Percentiles rank a stretch among this genome's conserved stretches.
phyloP scores from a whole-genome alignment of 2,888 invertebrate genomes.

The Pachycephus smyrnensis region DNA sequence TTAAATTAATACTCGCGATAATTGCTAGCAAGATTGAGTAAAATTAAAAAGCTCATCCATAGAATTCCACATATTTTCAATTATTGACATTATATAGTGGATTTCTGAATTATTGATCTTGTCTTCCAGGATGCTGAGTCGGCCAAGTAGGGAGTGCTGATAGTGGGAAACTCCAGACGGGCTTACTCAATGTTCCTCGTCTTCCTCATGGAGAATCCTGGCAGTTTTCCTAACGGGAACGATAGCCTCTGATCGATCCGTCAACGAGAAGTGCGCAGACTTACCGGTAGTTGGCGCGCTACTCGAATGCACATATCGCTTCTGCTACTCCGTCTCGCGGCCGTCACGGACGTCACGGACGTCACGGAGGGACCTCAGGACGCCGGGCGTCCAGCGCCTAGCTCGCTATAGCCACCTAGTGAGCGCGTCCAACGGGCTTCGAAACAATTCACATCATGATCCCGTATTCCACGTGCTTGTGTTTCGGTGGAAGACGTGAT shows the following conservation, averaged over 20 bases:
- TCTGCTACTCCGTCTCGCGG: slow-evolving; percentile 18
- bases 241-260: background rate
- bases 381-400: slow-evolving; percentile 16
- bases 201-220: too few species aligned
- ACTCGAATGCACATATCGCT: slow-evolving; percentile 14
- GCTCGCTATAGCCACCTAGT: slow-evolving; percentile 22
- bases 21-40: too few species aligned
- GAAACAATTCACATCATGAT: slow-evolving; percentile 43
- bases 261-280: slow-evolving; percentile 1
- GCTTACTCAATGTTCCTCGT: too few species aligned
- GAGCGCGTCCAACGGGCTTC: slow-evolving; percentile 22
- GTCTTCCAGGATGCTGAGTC: too few species aligned
- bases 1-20: too few species aligned
- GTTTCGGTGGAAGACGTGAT: slow-evolving; percentile 45
- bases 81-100: too few species aligned
- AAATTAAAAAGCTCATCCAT: too few species aligned
- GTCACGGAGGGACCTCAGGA: slow-evolving; percentile 15
- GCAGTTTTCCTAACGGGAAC: too few species aligned
- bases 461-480: slow-evolving; percentile 56
- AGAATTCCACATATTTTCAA: too few species aligned
- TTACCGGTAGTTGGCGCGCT: slow-evolving; percentile 19
- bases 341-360: slow-evolving; percentile 10
- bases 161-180: too few species aligned
- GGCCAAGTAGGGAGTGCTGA: too few species aligned
- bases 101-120: too few species aligned